Percentiles rank a stretch among this genome's conserved stretches.
Conservation (phyloP, 2,113 vertebrate species). For the Stomatorhinus ivindoensis region DNA sequence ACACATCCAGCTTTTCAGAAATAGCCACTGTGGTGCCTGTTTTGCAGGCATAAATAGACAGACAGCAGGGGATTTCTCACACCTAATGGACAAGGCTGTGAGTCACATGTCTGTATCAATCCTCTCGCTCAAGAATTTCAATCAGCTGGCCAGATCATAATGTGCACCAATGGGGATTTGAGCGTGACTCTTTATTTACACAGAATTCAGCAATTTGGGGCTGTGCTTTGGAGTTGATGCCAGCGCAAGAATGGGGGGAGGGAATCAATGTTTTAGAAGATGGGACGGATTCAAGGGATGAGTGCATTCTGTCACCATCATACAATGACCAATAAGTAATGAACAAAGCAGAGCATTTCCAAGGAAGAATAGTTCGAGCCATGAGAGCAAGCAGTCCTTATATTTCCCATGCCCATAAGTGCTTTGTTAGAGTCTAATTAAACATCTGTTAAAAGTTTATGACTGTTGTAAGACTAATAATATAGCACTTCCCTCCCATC, state of each 20-base stretch:
- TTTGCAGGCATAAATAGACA: background rate
- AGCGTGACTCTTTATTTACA: background rate
- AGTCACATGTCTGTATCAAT: background rate
- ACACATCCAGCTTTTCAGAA: background rate
- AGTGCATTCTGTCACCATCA: background rate
- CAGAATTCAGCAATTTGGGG: background rate
- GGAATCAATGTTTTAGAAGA: background rate
- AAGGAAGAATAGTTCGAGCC: background rate
- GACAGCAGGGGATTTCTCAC: constrained; percentile 1
- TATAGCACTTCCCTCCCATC: background rate
- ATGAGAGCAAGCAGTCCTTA: background rate
- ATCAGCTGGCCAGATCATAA: background rate
- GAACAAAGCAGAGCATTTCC: background rate
- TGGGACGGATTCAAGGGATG: background rate
- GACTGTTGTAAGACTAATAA: background rate
- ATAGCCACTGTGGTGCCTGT: background rate
- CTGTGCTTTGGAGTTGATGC: background rate
- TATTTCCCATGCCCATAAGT: background rate
- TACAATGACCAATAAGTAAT: background rate
- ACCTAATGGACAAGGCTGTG: background rate
- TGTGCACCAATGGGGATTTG: background rate
- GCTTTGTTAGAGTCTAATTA: background rate
- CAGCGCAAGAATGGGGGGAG: background rate
- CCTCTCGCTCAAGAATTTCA: background rate
- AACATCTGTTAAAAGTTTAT: background rate